Percentiles rank a stretch among this genome's conserved stretches.
phyloP scores from a whole-genome alignment of 2,888 invertebrate species.

The Tipula lateralis region DNA sequence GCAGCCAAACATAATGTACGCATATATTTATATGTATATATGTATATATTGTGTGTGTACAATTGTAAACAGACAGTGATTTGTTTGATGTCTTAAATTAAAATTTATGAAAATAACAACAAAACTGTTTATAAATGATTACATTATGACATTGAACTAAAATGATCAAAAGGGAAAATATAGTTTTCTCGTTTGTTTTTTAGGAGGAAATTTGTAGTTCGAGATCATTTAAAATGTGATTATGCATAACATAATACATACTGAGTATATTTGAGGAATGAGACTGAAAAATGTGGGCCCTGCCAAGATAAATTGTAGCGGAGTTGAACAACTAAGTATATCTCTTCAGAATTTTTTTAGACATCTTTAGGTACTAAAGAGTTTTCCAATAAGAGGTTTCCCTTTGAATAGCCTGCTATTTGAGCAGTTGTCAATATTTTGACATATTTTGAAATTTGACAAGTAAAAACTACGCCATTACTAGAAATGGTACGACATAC shows the following conservation, averaged over 20 bases:
- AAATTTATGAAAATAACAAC: conserved; percentile 1
- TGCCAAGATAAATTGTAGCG: too few species aligned
- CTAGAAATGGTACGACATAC: too few species aligned
- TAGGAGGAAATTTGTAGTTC: conserved; percentile 3
- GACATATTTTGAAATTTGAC: too few species aligned
- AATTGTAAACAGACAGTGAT: conserved; percentile 11
- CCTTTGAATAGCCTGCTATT: too few species aligned
- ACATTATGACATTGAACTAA: conserved; percentile 15
- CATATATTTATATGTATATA: background rate
- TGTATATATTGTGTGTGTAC: background rate
- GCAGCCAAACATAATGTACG: background rate
- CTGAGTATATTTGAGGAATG: background rate
- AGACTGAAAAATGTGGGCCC: background rate
- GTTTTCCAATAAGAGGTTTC: too few species aligned
- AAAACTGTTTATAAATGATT: background rate
- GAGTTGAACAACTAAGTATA: too few species aligned
- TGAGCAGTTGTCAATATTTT: too few species aligned
- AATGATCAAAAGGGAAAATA: background rate
- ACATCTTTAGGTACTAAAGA: too few species aligned
- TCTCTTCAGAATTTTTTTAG: too few species aligned
- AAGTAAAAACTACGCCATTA: too few species aligned
- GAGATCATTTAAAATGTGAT: background rate
- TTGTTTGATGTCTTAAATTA: conserved; percentile 9
- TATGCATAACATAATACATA: background rate
- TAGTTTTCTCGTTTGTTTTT: background rate